phyloP scores from a whole-genome alignment of 2,113 vertebrate species.

The Glaucidium brasilianum region DNA sequence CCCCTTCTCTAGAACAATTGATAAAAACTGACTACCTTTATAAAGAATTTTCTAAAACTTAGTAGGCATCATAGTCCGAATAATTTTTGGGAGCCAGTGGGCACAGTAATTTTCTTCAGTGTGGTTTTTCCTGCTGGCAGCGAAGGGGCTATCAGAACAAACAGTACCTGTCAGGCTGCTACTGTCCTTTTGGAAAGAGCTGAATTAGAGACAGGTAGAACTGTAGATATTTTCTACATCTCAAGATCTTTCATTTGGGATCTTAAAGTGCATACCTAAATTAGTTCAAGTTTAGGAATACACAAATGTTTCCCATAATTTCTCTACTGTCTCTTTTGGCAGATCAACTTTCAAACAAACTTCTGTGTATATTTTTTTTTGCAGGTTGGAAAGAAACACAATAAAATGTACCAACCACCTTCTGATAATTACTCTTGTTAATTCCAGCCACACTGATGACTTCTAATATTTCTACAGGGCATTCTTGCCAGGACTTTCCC shows the following conservation, averaged over 20 bases:
- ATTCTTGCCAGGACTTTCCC: not conserved
- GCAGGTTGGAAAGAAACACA: not conserved
- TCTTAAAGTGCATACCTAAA: not conserved
- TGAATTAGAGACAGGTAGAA: not conserved
- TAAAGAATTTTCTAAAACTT: not conserved
- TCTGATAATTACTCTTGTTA: not conserved
- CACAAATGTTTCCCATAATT: not conserved
- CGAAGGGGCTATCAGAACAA: not conserved
- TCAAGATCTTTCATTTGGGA: not conserved
- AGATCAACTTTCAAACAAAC: not conserved
- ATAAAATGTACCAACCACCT: not conserved
- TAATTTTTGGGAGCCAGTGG: not conserved
- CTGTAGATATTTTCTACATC: not conserved
- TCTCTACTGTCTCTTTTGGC: not conserved
- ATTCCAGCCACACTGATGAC: not conserved
- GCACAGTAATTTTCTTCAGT: not conserved
- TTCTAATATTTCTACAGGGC: not conserved
- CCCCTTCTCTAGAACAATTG: not conserved
- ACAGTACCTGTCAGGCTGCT: not conserved
- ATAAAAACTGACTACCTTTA: not conserved
- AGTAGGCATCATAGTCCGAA: rapidly evolving
- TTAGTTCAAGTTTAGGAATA: not conserved
- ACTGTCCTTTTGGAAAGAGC: not conserved
- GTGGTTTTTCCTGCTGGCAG: not conserved
- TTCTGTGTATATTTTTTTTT: not conserved